Evolutionary conservation across 2,888 invertebrate species (phyloP).

Genomic region (Molanna angustata): DNA sequence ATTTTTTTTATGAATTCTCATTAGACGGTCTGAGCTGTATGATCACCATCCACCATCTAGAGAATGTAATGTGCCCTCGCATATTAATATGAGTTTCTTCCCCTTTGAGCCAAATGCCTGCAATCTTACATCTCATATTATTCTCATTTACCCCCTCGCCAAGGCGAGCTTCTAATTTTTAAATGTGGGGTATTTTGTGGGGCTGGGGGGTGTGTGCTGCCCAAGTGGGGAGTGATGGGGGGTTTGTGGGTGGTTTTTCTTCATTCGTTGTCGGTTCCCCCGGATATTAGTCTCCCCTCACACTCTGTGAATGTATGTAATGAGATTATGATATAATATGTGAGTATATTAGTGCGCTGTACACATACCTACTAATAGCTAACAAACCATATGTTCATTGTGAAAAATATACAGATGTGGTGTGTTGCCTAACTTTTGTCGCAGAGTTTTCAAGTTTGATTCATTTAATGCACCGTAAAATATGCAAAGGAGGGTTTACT

Average conservation of each 20-base stretch:
- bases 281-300: constrained; percentile 17
- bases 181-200: constrained; percentile 22
- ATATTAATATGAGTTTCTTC: constrained; percentile 21
- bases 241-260: constrained; percentile 26
- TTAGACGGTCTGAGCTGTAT: not conserved
- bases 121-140: constrained; percentile 22
- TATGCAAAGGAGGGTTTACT: too few species aligned
- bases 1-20: not conserved
- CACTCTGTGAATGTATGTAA: constrained; percentile 5
- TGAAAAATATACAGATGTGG: too few species aligned
- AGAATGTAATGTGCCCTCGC: constrained; percentile 6
- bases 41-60: constrained; percentile 4
- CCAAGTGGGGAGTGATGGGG: too few species aligned
- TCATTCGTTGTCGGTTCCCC: constrained; percentile 19
- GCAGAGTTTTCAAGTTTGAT: too few species aligned
- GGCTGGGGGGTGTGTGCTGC: constrained; percentile 9
- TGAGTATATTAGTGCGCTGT: too few species aligned
- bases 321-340: not conserved
- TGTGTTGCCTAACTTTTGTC: too few species aligned
- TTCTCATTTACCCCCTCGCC: constrained; percentile 16
- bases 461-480: too few species aligned
- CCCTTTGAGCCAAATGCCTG: constrained; percentile 14
- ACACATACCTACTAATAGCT: too few species aligned
- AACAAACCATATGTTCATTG: too few species aligned
- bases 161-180: constrained; percentile 26